Conservation (phyloP, 2,113 vertebrate genomes). For the Hippocampus guttulatus region DNA sequence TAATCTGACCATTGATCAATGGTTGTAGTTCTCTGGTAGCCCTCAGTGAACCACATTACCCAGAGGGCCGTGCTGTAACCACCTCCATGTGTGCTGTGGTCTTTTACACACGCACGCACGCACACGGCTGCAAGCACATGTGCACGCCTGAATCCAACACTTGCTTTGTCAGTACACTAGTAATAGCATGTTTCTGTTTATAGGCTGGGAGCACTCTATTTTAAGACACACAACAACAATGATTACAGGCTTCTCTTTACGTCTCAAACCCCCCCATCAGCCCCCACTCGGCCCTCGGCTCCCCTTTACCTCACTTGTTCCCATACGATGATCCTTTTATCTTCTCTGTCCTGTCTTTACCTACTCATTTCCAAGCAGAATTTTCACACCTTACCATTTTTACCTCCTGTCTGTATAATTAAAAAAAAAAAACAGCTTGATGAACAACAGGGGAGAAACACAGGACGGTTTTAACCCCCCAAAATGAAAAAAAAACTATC, state of each 20-base stretch:
- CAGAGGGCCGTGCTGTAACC: constrained; percentile 66
- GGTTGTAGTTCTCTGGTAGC: constrained; percentile 59
- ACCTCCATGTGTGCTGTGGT: constrained; percentile 67
- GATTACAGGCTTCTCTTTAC: constrained; percentile 68
- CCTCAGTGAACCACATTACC: constrained; percentile 68
- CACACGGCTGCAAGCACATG: constrained; percentile 18
- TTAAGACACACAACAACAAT: constrained; percentile 78
- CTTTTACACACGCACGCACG: constrained; percentile 20
- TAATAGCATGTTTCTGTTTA: constrained; percentile 77
- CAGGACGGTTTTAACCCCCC: neutral
- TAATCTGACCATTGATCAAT: constrained; percentile 57
- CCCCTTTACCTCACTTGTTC: constrained; percentile 46
- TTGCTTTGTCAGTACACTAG: constrained; percentile 74
- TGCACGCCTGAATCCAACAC: constrained; percentile 50
- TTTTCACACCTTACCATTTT: neutral
- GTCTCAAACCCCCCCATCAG: constrained; percentile 17
- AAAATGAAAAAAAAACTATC: neutral
- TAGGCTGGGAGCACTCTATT: constrained; percentile 73
- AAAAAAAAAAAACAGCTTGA: neutral
- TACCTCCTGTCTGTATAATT: neutral
- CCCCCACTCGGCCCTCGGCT: constrained; percentile 23
- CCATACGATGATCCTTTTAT: constrained; percentile 25
- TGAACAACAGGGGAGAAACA: neutral
- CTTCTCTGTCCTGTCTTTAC: constrained; percentile 4
- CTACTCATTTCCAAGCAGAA: neutral